Conservation (phyloP, 1,140 invertebrate species). For the Ganaspis sp. region DNA sequence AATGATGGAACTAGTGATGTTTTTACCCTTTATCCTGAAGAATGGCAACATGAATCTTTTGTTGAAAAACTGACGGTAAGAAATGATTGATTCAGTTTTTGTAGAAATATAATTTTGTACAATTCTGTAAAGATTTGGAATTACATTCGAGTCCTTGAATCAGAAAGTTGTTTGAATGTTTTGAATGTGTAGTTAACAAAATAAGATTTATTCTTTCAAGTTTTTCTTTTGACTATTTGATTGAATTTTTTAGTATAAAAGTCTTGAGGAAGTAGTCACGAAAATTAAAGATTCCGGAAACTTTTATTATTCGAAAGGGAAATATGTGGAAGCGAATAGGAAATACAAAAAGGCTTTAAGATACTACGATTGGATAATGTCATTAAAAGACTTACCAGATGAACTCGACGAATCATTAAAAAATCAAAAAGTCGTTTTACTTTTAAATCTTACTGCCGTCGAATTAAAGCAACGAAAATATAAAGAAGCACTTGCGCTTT, state of each 20-base stretch:
- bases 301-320: conserved; percentile 79
- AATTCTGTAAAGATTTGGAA: background rate
- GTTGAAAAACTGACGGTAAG: conserved; percentile 66
- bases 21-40: conserved; percentile 85
- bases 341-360: conserved; percentile 87
- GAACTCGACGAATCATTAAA: conserved; percentile 47
- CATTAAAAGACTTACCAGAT: conserved; percentile 54
- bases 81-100: no score
- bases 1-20: conserved; percentile 83
- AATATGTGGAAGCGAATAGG: conserved; percentile 79
- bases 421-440: conserved; percentile 71
- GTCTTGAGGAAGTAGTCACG: conserved; percentile 72
- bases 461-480: conserved; percentile 81
- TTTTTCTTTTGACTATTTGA: no score
- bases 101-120: no score
- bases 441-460: conserved; percentile 84
- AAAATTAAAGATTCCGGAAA: conserved; percentile 86
- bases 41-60: conserved; percentile 77
- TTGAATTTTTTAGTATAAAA: conserved; percentile 63
- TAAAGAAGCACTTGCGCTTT: conserved; percentile 78
- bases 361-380: conserved; percentile 79
- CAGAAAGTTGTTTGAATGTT: background rate
- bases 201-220: no score
- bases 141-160: conserved; percentile 16
- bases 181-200: no score